Evolutionary conservation across 1,140 invertebrate species (phyloP).

Genomic region (Parapsyche elsis): DNA sequence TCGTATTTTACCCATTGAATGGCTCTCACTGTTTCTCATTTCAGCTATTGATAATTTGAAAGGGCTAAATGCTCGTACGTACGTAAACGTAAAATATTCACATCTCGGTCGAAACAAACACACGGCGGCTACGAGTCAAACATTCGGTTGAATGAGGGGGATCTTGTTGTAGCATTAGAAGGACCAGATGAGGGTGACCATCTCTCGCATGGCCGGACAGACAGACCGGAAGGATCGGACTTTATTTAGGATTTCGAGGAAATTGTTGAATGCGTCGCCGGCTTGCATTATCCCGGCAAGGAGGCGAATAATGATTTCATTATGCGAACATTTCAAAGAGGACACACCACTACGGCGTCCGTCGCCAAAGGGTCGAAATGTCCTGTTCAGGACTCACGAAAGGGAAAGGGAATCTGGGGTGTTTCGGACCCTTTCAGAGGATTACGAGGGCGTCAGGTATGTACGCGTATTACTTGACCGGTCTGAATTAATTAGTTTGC

Average conservation of each 20-base stretch:
- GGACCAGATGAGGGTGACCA: slow-evolving; percentile 7
- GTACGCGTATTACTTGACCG: slow-evolving; percentile 15
- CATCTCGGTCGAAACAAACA: not conserved
- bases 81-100: not conserved
- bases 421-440: slow-evolving; percentile 47
- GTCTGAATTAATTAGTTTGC: slow-evolving; percentile 41
- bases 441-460: slow-evolving; percentile 35
- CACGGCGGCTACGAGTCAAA: not conserved
- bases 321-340: slow-evolving; percentile 53
- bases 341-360: not conserved
- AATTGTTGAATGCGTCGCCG: slow-evolving; percentile 17
- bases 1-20: too few species aligned
- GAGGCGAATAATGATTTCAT: slow-evolving; percentile 52
- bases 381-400: slow-evolving; percentile 27
- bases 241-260: slow-evolving; percentile 29
- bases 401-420: slow-evolving; percentile 34
- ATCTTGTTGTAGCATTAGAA: not conserved
- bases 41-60: too few species aligned
- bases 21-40: too few species aligned
- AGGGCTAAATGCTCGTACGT: not conserved
- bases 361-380: slow-evolving; percentile 32
- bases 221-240: not conserved
- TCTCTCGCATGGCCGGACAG: slow-evolving; percentile 4
- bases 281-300: slow-evolving; percentile 29
- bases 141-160: not conserved